These are phyloP conservation scores for Pseudochirops corinnae DNA, from an alignment of 2,797 vertebrate species.

Conservation along the genomic window DNA sequence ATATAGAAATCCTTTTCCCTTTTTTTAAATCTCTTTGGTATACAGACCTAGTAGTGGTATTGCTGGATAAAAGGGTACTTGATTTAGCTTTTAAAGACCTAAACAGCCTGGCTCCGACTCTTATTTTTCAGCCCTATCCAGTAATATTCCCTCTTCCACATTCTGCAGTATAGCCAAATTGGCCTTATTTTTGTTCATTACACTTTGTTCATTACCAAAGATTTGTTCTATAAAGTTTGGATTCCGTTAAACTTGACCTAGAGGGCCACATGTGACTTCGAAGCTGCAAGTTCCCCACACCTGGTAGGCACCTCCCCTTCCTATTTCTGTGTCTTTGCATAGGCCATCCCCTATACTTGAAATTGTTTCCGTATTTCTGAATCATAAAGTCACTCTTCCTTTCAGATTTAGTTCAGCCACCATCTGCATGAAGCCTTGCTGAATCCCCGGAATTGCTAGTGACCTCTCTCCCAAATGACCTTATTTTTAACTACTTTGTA, in stretches of 20 bases:
- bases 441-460: not conserved
- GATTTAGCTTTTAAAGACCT: not conserved
- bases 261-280: too few species aligned
- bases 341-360: not conserved
- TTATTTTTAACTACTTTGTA: not conserved
- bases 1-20: not conserved
- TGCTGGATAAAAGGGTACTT: not conserved
- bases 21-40: not conserved
- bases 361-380: not conserved
- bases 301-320: not conserved
- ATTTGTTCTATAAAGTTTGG: too few species aligned
- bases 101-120: not conserved
- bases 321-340: not conserved
- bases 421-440: not conserved
- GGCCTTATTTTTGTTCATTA: not conserved
- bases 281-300: too few species aligned
- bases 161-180: not conserved
- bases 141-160: not conserved
- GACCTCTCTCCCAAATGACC: not conserved
- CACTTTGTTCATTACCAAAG: too few species aligned
- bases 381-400: not conserved
- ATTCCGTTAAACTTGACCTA: too few species aligned
- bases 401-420: not conserved
- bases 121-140: not conserved
- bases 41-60: not conserved